Evolutionary conservation across 2,888 invertebrate genomes (phyloP).

Genomic region (Lithophane ornitopus): DNA sequence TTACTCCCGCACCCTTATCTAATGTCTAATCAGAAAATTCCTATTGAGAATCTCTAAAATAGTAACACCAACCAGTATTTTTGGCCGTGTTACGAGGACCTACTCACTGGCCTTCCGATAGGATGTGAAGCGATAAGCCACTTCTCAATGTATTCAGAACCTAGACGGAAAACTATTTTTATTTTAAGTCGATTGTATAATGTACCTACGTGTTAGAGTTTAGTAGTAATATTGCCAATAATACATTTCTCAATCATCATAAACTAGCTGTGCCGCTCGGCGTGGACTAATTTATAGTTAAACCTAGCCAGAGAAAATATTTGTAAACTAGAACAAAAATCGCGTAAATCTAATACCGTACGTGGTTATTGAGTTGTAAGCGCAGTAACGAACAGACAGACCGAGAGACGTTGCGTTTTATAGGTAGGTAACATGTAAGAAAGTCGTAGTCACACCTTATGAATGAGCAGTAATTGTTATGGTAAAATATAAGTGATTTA

Average conservation of each 20-base stretch:
- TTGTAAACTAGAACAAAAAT: constrained; percentile 48
- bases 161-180: constrained; percentile 5
- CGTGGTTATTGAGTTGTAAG: constrained; percentile 41
- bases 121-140: constrained; percentile 7
- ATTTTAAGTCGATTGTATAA: constrained; percentile 17
- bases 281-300: constrained; percentile 12
- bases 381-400: constrained; percentile 38
- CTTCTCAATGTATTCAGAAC: background rate
- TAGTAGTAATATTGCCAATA: background rate
- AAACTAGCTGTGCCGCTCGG: background rate
- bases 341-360: constrained; percentile 47
- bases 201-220: constrained; percentile 2
- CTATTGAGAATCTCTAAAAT: background rate
- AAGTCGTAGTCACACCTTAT: constrained; percentile 20
- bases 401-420: constrained; percentile 14
- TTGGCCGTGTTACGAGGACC: background rate
- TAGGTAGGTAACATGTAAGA: constrained; percentile 7
- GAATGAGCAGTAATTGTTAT: constrained; percentile 19
- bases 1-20: background rate
- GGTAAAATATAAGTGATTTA: constrained; percentile 37
- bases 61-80: background rate
- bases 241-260: constrained; percentile 16
- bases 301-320: constrained; percentile 36
- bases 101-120: background rate
- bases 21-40: background rate